Conservation (phyloP, 2,797 vertebrate species). For the Phoxinus dragarum region DNA sequence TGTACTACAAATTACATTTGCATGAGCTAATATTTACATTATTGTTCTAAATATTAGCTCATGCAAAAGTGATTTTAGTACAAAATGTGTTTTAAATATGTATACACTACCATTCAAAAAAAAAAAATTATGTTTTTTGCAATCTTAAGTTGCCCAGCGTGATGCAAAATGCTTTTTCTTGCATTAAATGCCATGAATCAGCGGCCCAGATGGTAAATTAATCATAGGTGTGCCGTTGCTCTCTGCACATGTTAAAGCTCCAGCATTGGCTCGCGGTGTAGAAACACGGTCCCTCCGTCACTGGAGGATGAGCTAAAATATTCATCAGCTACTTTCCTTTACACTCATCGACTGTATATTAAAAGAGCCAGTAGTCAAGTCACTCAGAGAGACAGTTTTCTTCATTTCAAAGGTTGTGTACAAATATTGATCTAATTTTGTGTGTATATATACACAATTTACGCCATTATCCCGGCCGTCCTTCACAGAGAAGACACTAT, state of each 20-base stretch:
- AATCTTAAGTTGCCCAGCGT: background rate
- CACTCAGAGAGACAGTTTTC: background rate
- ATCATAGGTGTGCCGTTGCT: constrained; percentile 9
- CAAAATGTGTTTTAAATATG: too few relatives aligned
- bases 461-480: background rate
- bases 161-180: constrained; percentile 7
- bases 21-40: background rate
- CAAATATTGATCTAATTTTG: constrained; percentile 11
- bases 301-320: constrained; percentile 12
- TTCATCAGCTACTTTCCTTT: background rate
- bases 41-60: too few relatives aligned
- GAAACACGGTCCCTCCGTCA: background rate
- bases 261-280: background rate
- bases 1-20: background rate
- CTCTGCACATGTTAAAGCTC: constrained; percentile 26
- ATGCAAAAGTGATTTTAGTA: too few relatives aligned
- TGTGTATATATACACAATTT: background rate
- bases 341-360: background rate
- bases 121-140: too few relatives aligned
- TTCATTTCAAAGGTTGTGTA: constrained; percentile 7
- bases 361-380: constrained; percentile 4
- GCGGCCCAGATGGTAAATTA: constrained; percentile 24
- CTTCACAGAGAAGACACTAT: constrained; percentile 15
- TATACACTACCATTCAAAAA: too few relatives aligned
- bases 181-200: background rate